Evolutionary conservation across 2,113 vertebrate genomes (phyloP), one percentile per base, ranked within the genome.

Genomic region (Todiramphus saurophagus): DNA sequence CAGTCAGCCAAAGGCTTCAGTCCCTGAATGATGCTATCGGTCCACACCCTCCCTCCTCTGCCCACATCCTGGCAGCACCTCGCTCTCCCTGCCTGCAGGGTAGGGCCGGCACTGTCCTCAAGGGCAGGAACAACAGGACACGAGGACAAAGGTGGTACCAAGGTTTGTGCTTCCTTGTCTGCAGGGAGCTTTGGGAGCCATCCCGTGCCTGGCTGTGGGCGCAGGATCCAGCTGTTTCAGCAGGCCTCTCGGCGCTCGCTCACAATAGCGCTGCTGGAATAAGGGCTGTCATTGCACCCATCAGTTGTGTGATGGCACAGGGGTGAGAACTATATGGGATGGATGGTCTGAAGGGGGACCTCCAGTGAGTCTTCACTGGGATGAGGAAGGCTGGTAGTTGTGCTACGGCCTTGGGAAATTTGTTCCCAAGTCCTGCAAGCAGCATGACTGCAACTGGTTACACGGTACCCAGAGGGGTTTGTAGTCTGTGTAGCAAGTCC

Each of bases 131-230:
- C 73, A 48, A 18, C 37, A 83, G 84, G 67, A 79, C 74, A 27
- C 0, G 4, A 59, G 35, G 83, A 85, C 62, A 62, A 76, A 90
- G 70, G 92, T 80, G 90, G 53, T 67, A 91, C 58, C 1, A 2
- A 68, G 84, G 15, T 31, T 69, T 64, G 67, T 56, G 86, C 53
- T 69, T 92, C 59, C 59, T 55, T 91, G 55, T 68, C 81, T 0
- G 0, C 78, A 20, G 74, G 74, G 73, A 81, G n/a, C 23, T 13
- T 58, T 88, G 44, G 76, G 84, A 87, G 2, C 62, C 62, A 8
- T 20, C 39, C 63, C 0, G 0, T 48, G 79, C 59, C 63, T 70
- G 43, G 50, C 80, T 63, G 69, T 0, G 1, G 60, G 39, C 37
- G 30, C n/a, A 46, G 55, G 59, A 39, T 77, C 55, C 60, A 59